Evolutionary conservation across 2,113 vertebrate genomes (phyloP).

Genomic region (Pelodiscus sinensis): DNA sequence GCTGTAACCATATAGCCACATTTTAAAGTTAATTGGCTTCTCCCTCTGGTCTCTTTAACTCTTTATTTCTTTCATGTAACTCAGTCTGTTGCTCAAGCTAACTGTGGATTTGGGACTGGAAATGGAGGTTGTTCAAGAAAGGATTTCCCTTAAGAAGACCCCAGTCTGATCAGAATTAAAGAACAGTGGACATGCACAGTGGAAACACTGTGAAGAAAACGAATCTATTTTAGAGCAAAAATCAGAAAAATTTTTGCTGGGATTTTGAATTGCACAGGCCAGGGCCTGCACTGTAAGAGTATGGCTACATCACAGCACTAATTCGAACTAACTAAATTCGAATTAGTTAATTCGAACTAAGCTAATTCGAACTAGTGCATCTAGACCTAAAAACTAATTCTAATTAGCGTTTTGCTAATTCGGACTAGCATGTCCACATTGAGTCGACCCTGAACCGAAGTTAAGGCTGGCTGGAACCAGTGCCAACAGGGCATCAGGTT

Average conservation of each 20-base stretch:
- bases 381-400: too few relatives aligned
- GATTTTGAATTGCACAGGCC: not conserved
- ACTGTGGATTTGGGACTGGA: not conserved
- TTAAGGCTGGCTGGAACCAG: too few relatives aligned
- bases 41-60: not conserved
- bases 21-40: not conserved
- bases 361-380: too few relatives aligned
- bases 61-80: accelerated
- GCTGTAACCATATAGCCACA: not conserved
- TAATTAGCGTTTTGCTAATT: too few relatives aligned
- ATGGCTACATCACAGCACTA: too few relatives aligned
- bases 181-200: not conserved
- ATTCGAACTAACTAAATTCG: too few relatives aligned
- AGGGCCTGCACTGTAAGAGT: not conserved
- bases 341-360: too few relatives aligned
- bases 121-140: not conserved
- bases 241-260: not conserved
- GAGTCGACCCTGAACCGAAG: too few relatives aligned
- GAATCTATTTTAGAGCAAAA: not conserved
- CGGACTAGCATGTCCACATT: too few relatives aligned
- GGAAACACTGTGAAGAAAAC: not conserved
- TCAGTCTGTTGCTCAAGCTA: accelerated
- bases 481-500: too few relatives aligned
- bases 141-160: not conserved
- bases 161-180: not conserved